phyloP scores from a whole-genome alignment of 2,797 vertebrate genomes.

The Lutjanus campechanus region DNA sequence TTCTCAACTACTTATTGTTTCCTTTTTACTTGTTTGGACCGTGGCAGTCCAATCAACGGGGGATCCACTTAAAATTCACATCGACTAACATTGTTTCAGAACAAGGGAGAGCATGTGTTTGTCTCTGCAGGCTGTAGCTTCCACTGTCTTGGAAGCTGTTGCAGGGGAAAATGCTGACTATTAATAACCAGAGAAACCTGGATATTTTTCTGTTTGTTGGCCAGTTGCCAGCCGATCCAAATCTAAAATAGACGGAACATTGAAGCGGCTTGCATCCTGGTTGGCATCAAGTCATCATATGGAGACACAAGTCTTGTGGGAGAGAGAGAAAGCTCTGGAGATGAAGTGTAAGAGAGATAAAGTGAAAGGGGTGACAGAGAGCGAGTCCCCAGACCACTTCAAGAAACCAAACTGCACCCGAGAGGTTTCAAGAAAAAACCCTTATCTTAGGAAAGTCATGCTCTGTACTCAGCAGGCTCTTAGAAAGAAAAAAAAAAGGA shows the following conservation, averaged over 20 bases:
- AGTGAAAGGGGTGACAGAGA: constrained; percentile 50
- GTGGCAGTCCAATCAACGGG: constrained; percentile 63
- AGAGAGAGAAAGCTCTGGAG: constrained; percentile 35
- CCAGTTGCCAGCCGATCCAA: constrained; percentile 49
- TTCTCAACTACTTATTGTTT: constrained; percentile 78
- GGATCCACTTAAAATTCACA: constrained; percentile 78
- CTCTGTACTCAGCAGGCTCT: constrained; percentile 14
- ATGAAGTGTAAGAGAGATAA: constrained; percentile 45
- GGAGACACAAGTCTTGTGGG: constrained; percentile 50
- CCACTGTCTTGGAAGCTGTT: constrained; percentile 62
- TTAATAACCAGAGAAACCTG: constrained; percentile 79
- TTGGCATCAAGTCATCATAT: constrained; percentile 80
- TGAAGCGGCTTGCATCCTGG: constrained; percentile 83
- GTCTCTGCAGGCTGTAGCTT: constrained; percentile 38
- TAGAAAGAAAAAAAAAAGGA: constrained; percentile 30
- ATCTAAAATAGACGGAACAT: constrained; percentile 59
- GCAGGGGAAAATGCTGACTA: constrained; percentile 75
- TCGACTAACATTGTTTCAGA: constrained; percentile 75
- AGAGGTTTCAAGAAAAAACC: constrained; percentile 49
- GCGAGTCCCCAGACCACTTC: constrained; percentile 44
- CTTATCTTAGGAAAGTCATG: constrained; percentile 44
- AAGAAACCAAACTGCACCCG: constrained; percentile 48
- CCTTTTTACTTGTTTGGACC: constrained; percentile 72
- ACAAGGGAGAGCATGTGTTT: constrained; percentile 27
- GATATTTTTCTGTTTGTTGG: constrained; percentile 71